A percentile compares a stretch with the other conserved stretches of the same genome.
Conservation (phyloP, 1,140 invertebrate genomes). For the Lepidurus arcticus region DNA sequence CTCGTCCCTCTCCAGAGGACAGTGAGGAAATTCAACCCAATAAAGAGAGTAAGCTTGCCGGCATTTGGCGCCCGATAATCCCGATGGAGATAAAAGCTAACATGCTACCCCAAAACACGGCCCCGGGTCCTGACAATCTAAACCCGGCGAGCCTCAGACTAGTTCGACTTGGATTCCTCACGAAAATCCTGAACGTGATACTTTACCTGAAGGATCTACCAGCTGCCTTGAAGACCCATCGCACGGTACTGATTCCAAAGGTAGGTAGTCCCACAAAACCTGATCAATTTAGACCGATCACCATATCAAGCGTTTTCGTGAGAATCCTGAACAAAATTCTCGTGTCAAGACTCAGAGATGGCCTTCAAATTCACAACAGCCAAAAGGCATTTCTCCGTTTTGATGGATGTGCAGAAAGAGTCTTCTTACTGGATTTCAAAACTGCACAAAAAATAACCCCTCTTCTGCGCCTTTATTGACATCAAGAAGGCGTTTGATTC, state of each 20-base stretch:
- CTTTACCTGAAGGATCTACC: not conserved
- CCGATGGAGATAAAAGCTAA: not conserved
- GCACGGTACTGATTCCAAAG: constrained; percentile 40
- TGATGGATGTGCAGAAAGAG: constrained; percentile 36
- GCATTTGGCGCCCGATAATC: not conserved
- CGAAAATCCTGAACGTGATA: not conserved
- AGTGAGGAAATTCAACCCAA: constrained; percentile 31
- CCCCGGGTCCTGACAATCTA: constrained; percentile 2
- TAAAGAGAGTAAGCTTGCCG: constrained; percentile 34
- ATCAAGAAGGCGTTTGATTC: constrained; percentile 43
- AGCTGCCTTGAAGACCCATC: constrained; percentile 32
- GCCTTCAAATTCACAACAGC: constrained; percentile 31
- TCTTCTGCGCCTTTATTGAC: constrained; percentile 39
- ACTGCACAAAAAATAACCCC: constrained; percentile 34
- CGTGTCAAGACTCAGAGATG: constrained; percentile 35
- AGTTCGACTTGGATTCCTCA: not conserved
- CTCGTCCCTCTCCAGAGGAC: constrained; percentile 35
- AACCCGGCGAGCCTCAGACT: not conserved
- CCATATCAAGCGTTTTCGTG: constrained; percentile 36
- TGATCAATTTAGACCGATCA: constrained; percentile 39
- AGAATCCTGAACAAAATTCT: constrained; percentile 38
- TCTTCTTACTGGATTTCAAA: constrained; percentile 32
- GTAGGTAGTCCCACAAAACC: constrained; percentile 30
- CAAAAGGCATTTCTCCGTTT: constrained; percentile 39
- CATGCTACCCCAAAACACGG: not conserved